These are phyloP conservation scores for Hippocampus guttulatus DNA, from an alignment of 2,113 vertebrate species.

Conservation along the genomic window DNA sequence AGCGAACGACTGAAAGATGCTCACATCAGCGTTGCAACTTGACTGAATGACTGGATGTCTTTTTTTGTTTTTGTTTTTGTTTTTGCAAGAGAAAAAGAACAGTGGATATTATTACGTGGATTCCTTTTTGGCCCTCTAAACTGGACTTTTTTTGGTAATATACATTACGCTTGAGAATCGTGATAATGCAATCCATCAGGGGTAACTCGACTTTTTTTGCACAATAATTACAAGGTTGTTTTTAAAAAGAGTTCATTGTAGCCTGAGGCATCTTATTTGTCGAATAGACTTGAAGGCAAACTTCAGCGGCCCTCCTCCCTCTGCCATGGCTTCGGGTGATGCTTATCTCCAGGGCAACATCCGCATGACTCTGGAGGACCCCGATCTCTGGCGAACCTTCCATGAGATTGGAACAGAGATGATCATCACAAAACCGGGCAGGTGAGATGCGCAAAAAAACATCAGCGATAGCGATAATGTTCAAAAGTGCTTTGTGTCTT, in stretches of 20 bases:
- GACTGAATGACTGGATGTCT: slow-evolving; percentile 49
- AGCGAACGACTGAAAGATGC: slow-evolving; percentile 44
- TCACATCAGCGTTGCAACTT: slow-evolving; percentile 37
- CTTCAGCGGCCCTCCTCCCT: slow-evolving; percentile 64
- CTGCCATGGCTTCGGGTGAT: slow-evolving; percentile 63
- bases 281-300: slow-evolving; percentile 72
- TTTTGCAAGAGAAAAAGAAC: not conserved
- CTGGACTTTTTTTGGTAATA: slow-evolving; percentile 1
- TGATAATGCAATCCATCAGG: slow-evolving; percentile 72
- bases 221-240: not conserved
- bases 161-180: slow-evolving; percentile 4
- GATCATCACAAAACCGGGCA: slow-evolving; percentile 90
- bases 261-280: not conserved
- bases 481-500: not conserved
- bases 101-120: slow-evolving; percentile 44
- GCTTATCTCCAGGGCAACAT: slow-evolving; percentile 77
- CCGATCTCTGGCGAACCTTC: slow-evolving; percentile 83
- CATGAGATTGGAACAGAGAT: slow-evolving; percentile 85
- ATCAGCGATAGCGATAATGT: not conserved
- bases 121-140: slow-evolving; percentile 17
- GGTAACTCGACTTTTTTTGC: slow-evolving; percentile 52
- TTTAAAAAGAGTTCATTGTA: not conserved
- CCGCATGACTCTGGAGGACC: slow-evolving; percentile 78
- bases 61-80: not conserved
- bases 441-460: slow-evolving; percentile 61